Base-by-base conservation (phyloP, 2,113 vertebrate species). In the Hydrolagus affinis region DNA sequence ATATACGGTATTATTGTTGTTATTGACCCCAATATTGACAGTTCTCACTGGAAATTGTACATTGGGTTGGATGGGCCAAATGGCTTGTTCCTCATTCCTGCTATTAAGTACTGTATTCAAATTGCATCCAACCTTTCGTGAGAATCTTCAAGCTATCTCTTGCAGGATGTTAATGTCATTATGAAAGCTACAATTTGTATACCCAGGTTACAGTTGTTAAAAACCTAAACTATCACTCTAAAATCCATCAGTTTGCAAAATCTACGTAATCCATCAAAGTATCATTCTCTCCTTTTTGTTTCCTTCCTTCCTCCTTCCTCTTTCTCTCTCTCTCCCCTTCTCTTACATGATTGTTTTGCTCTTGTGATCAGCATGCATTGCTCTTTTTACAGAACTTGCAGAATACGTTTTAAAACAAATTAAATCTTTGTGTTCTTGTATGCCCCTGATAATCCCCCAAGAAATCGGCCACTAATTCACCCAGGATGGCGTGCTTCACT, bases 381-480 rank as follows among this genome's bases (percentile, higher is more conserved):
- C 91, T 90, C 89, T 91, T 90, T 91, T 91, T 86, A 91, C 87
- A 72, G 14, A 11, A 86, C 89, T 28, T 88, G 86, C 86, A 87
- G 85, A 88, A 88, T 89, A 88, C 87, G 87, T 88, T 89, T 88
- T 87, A 90, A 86, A 87, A 86, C 87, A 89, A 89, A 90, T 87
- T 87, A 90, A 90, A 85, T 86, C 86, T 86, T 80, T 78, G 44
- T 89, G 86, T 89, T 89, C 88, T 88, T 87, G 86, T 86, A 77
- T 73, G 19, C 87, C 88, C 90, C 87, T 88, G 19, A 89, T 28
- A 89, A 91, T 87, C 90, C 90, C 89, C 88, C 85, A 3, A 86
- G 85, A 88, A 87, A 86, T 88, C 93, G 92, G 92, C 91, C 92
- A 87, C 87, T 86, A 88, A 88, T 87, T 90, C 91, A 87, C 64